Evolutionary conservation across 2,888 invertebrate genomes (phyloP).

Genomic region (Parthenolecanium corni): DNA sequence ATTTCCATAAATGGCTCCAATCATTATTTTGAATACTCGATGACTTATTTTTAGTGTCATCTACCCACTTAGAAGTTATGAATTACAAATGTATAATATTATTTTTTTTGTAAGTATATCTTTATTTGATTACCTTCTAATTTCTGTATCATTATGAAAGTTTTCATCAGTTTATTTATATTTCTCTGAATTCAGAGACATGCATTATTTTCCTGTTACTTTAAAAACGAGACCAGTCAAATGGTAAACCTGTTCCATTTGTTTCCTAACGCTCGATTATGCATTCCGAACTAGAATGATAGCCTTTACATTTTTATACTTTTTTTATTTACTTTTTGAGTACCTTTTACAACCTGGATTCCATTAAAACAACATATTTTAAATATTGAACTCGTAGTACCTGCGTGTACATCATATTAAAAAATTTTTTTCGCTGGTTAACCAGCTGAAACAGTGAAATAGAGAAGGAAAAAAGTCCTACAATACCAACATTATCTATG

Average conservation of each 20-base stretch:
- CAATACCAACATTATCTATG: too few species aligned
- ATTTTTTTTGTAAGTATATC: too few species aligned
- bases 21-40: too few species aligned
- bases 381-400: not conserved
- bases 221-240: constrained; percentile 11
- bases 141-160: too few species aligned
- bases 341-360: not conserved
- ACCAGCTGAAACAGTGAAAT: too few species aligned
- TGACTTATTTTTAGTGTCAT: too few species aligned
- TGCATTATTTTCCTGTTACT: constrained; percentile 3
- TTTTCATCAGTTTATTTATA: too few species aligned
- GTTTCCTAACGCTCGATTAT: constrained; percentile 3
- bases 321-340: not conserved
- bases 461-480: too few species aligned
- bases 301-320: not conserved
- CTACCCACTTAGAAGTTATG: too few species aligned
- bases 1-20: too few species aligned
- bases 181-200: not conserved
- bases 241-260: constrained; percentile 15
- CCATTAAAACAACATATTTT: constrained; percentile 1
- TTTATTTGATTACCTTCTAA: too few species aligned
- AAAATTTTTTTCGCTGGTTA: not conserved
- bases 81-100: too few species aligned
- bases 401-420: not conserved
- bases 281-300: constrained; percentile 1